Evolutionary conservation across 2,797 vertebrate species (phyloP).

Genomic region (Gymnocypris eckloni): DNA sequence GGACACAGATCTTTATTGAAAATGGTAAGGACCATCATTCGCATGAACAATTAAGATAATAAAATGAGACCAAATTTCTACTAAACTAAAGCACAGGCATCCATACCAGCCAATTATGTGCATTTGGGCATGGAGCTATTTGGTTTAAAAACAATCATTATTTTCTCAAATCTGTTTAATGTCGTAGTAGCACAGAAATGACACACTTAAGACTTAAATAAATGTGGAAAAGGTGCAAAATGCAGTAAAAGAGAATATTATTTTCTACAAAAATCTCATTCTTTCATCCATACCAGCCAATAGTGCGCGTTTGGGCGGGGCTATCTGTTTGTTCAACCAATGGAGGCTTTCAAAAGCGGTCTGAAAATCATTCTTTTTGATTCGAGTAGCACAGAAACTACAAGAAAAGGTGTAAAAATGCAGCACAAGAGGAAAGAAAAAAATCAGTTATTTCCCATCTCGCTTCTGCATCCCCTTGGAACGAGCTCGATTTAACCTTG

Average conservation of each 20-base stretch:
- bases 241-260: background rate
- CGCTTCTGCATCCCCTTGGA: slow-evolving; percentile 68
- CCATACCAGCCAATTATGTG: background rate
- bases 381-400: background rate
- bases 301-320: background rate
- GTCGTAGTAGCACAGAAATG: background rate
- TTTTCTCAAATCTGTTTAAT: background rate
- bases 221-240: no score
- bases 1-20: background rate
- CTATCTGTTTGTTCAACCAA: background rate
- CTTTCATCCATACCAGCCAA: background rate
- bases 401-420: slow-evolving; percentile 62
- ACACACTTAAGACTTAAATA: no score
- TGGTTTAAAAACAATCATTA: background rate
- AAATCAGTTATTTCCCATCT: slow-evolving; percentile 72
- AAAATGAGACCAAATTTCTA: background rate
- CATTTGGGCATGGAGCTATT: background rate
- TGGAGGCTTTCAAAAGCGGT: background rate
- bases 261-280: background rate
- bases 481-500: slow-evolving; percentile 82
- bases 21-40: background rate
- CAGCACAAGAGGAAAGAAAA: slow-evolving; percentile 63
- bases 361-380: background rate
- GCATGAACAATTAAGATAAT: background rate
- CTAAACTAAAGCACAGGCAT: background rate